phyloP scores from a whole-genome alignment of 2,797 vertebrate genomes.

The Lagocephalus sceleratus region DNA sequence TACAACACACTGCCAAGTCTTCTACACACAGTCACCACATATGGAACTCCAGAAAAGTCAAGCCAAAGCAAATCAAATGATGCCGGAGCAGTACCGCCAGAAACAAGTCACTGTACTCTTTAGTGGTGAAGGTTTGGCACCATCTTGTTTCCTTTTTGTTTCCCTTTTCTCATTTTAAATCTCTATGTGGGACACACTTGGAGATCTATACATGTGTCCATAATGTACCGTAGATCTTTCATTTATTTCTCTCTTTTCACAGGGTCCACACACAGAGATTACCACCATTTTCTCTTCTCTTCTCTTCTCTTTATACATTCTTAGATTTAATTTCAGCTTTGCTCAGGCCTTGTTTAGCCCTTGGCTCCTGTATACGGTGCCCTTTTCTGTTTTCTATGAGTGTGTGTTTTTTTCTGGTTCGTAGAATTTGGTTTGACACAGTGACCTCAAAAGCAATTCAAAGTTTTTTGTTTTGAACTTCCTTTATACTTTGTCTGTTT shows the following conservation, averaged over 20 bases:
- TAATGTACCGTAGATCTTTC: slow-evolving; percentile 25
- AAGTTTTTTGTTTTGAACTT: slow-evolving; percentile 5
- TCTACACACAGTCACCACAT: slow-evolving; percentile 40
- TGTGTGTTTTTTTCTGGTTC: slow-evolving; percentile 33
- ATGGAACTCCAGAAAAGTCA: slow-evolving; percentile 47
- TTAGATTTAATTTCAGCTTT: slow-evolving; percentile 61
- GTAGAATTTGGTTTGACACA: slow-evolving; percentile 45
- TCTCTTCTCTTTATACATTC: no score
- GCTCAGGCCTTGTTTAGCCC: slow-evolving; percentile 55
- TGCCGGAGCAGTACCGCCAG: slow-evolving; percentile 44
- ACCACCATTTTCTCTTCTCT: no score
- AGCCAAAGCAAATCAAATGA: slow-evolving; percentile 62
- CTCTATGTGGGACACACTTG: slow-evolving; percentile 31
- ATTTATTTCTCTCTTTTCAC: slow-evolving; percentile 37
- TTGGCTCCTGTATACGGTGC: slow-evolving; percentile 26
- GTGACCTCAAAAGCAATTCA: slow-evolving; percentile 32
- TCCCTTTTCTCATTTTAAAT: slow-evolving; percentile 41
- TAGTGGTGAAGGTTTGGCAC: slow-evolving; percentile 53
- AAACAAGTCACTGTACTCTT: slow-evolving; percentile 57
- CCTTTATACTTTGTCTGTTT: slow-evolving; percentile 12
- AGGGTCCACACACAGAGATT: slow-evolving; percentile 44
- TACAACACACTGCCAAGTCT: slow-evolving; percentile 49
- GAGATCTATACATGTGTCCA: slow-evolving; percentile 34
- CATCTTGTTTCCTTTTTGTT: slow-evolving; percentile 24
- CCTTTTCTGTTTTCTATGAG: slow-evolving; percentile 43